Base-by-base conservation (phyloP, 1,140 invertebrate genomes). In the Glossosoma conforme region DNA sequence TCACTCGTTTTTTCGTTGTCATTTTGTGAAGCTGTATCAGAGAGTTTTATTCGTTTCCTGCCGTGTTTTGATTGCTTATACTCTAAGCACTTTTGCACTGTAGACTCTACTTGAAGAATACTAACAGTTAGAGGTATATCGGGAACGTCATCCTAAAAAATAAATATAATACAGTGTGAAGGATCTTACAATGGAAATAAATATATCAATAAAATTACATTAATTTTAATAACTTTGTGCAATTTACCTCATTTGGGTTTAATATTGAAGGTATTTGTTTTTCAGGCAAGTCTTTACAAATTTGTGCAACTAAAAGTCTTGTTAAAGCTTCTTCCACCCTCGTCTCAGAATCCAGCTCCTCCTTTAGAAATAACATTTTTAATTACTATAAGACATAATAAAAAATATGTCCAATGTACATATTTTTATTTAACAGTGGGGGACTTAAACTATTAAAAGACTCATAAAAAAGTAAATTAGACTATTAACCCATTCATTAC, bases 161-260 rank as follows among this genome's bases (percentile, higher is more conserved):
- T 41, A 22, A 50, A 52, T 8, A 33, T 13, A 37, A 37, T 37
- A 37, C 14, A 37, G 10, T 19, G n/a, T 37, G 36, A 14, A 13
- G 36, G 14, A 37, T 6, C n/a, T n/a, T n/a, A n/a, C n/a, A n/a
- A n/a, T n/a, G n/a, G n/a, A n/a, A n/a, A n/a, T n/a, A n/a, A n/a
- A n/a, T n/a, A n/a, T n/a, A n/a, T n/a, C n/a, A n/a, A n/a, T n/a
- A 44, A 44, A 44, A 8, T 8, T 36, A 36, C 4, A 46, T 6
- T 17, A 15, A 14, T 44, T 17, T 49, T 3, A 33, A 44, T 42
- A 21, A 17, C 11, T 19, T 3, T 35, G 18, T 18, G 37, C 13
- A 46, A 36, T 8, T 13, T 60, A 74, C 72, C 62, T 75, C 72
- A 60, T 70, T 75, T 8, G 72, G 72, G 62, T 75, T 75, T 9